A percentile compares a stretch with the other conserved stretches of the same genome.
Evolutionary conservation across 2,888 invertebrate species (phyloP).

Genomic region (Cephus sareptanus): DNA sequence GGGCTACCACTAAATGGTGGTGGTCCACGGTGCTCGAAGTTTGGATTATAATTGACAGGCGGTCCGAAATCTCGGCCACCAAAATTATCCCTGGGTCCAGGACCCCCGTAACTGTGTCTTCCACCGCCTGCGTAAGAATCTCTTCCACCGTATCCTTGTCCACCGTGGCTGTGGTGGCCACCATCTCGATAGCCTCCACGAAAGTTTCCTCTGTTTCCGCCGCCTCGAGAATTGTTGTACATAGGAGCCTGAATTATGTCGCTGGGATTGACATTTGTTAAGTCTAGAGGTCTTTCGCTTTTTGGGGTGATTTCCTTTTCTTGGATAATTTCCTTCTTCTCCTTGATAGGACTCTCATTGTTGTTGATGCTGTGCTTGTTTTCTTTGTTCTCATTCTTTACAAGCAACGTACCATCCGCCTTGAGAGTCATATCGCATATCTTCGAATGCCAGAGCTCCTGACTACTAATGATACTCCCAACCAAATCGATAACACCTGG

Average conservation of each 20-base stretch:
- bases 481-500: slow-evolving; percentile 69
- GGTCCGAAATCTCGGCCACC: slow-evolving; percentile 52
- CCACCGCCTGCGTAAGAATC: slow-evolving; percentile 60
- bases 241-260: slow-evolving; percentile 71
- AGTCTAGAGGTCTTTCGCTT: slow-evolving; percentile 43
- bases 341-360: slow-evolving; percentile 49
- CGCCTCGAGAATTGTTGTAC: slow-evolving; percentile 73
- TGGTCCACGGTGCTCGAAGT: slow-evolving; percentile 53
- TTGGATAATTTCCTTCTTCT: slow-evolving; percentile 26
- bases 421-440: slow-evolving; percentile 71
- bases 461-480: slow-evolving; percentile 77
- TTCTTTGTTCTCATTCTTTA: slow-evolving; percentile 62
- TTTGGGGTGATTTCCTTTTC: slow-evolving; percentile 13
- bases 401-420: slow-evolving; percentile 73
- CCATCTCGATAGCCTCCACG: slow-evolving; percentile 42
- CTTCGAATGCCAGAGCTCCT: slow-evolving; percentile 77
- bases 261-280: slow-evolving; percentile 48
- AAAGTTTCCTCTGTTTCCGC: slow-evolving; percentile 57
- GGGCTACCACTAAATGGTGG: slow-evolving; percentile 47
- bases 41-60: slow-evolving; percentile 49
- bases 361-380: slow-evolving; percentile 42
- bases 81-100: slow-evolving; percentile 43
- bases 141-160: slow-evolving; percentile 64
- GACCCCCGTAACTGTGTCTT: slow-evolving; percentile 31
- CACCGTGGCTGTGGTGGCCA: slow-evolving; percentile 53